These are phyloP conservation scores for Tethea ocularis DNA, from an alignment of 2,888 invertebrate species.

Conservation along the genomic window DNA sequence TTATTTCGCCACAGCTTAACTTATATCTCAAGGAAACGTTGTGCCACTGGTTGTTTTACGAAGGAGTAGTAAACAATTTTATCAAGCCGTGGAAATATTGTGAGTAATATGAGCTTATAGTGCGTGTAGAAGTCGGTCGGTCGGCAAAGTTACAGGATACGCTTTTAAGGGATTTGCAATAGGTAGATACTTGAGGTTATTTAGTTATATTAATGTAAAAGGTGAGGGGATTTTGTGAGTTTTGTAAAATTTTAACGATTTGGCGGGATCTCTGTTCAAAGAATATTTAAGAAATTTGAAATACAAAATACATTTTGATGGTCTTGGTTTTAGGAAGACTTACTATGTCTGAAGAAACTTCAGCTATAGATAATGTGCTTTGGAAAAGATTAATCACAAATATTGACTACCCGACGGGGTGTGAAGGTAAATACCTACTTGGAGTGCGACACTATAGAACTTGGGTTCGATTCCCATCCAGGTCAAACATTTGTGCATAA, in stretches of 20 bases:
- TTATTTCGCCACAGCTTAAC: constrained; percentile 16
- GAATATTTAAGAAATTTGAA: too few species aligned
- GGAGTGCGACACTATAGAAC: too few species aligned
- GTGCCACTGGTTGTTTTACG: constrained; percentile 19
- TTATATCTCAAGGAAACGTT: constrained; percentile 14
- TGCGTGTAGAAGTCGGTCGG: constrained; percentile 23
- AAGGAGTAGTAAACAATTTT: neutral
- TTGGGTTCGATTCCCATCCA: too few species aligned
- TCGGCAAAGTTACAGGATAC: constrained; percentile 31
- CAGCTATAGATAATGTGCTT: too few species aligned
- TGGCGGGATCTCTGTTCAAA: too few species aligned
- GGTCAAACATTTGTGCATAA: too few species aligned
- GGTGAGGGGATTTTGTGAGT: neutral
- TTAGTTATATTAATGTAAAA: constrained; percentile 27
- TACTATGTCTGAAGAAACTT: too few species aligned
- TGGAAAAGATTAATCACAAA: too few species aligned
- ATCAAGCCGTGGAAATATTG: constrained; percentile 12
- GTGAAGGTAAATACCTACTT: too few species aligned
- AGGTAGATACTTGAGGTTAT: constrained; percentile 38
- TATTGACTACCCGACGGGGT: too few species aligned
- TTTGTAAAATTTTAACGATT: neutral
- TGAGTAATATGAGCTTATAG: constrained; percentile 18
- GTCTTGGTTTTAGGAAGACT: too few species aligned
- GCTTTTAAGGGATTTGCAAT: constrained; percentile 38
- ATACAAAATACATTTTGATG: too few species aligned